These are phyloP conservation scores for Sterrhoptilus dennistouni DNA, from an alignment of 2,113 vertebrate genomes.

Conservation along the genomic window DNA sequence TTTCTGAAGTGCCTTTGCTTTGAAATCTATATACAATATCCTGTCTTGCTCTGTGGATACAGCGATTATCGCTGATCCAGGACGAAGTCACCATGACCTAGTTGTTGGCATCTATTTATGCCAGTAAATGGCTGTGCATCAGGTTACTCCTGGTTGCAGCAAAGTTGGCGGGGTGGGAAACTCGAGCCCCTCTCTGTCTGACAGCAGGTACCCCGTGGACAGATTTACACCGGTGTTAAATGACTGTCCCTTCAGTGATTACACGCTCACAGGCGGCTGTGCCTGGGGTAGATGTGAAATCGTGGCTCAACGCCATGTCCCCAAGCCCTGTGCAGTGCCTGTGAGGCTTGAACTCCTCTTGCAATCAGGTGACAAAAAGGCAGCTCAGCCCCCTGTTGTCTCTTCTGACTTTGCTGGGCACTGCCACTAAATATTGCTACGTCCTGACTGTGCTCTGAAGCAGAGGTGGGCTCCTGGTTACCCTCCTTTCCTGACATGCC, in stretches of 20 bases:
- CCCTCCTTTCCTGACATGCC: neutral
- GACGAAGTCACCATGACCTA: neutral
- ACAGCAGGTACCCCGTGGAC: constrained; percentile 2
- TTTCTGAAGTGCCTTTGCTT: neutral
- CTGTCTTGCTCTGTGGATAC: neutral
- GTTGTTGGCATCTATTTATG: constrained; percentile 15
- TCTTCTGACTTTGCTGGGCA: neutral
- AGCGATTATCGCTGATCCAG: neutral
- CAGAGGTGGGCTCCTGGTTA: neutral
- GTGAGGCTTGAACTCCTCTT: neutral
- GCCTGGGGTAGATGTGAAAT: constrained; percentile 2
- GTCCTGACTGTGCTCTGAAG: rapidly evolving
- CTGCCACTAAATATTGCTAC: rapidly evolving
- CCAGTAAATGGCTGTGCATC: neutral
- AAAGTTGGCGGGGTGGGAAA: neutral
- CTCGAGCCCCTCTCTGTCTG: constrained; percentile 13
- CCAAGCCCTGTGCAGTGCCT: neutral
- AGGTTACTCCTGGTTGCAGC: neutral
- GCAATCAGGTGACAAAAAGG: neutral
- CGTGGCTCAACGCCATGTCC: neutral
- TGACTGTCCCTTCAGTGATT: neutral
- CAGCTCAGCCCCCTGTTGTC: neutral
- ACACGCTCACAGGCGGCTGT: neutral
- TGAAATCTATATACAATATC: constrained; percentile 47
- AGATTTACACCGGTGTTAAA: constrained; percentile 36